Base-by-base conservation (phyloP, 1,140 invertebrate genomes). In the Drosophila saltans region DNA sequence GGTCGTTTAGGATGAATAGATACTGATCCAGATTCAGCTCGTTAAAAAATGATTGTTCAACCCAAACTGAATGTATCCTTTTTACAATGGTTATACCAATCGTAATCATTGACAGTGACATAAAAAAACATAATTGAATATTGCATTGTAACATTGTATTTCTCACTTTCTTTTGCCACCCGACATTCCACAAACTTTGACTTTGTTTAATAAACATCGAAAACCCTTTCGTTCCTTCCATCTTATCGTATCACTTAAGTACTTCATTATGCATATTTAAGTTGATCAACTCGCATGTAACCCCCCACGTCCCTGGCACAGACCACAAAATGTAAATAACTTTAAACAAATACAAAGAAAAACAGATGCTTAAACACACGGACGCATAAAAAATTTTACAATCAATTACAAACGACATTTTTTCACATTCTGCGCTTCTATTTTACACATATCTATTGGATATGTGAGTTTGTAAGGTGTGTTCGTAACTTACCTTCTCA, bases 401-500 rank as follows among this genome's bases (percentile, higher is more conserved):
- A 85, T 86, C 82, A 85, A 85, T 85, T 85, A 86, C 82, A 75
- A 68, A 88, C 82, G 83, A 82, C 79, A 79, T 59, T 59, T 59
- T 33, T 21, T 9, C 57, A 39, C 45, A 33, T 59, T 59, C 9
- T 39, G 48, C 10, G n/a, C 26, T 24, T 57, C 33, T 41, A 56
- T 63, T 63, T 62, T 66, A 78, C 69, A 69, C 70, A 26, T 26
- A 8, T 4, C 6, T 2, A 33, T 6, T 36, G 33, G 1, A 6
- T n/a, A 57, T 24, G 45, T 16, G 41, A 60, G 60, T 48, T 16
- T 56, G 48, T 26, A 36, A 7, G 33, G 36, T 16, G 16, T 7
- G 39, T 55, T n/a, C 1, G 45, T 33, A 52, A 91, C 90, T 95
- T 94, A 97, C 96, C 94, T 97, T 97, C 93, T 98, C 97, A 0